Percentiles rank a stretch among this genome's conserved stretches.
These are phyloP conservation scores for Zootoca vivipara DNA, from an alignment of 2,113 vertebrate genomes.

Conservation along the genomic window DNA sequence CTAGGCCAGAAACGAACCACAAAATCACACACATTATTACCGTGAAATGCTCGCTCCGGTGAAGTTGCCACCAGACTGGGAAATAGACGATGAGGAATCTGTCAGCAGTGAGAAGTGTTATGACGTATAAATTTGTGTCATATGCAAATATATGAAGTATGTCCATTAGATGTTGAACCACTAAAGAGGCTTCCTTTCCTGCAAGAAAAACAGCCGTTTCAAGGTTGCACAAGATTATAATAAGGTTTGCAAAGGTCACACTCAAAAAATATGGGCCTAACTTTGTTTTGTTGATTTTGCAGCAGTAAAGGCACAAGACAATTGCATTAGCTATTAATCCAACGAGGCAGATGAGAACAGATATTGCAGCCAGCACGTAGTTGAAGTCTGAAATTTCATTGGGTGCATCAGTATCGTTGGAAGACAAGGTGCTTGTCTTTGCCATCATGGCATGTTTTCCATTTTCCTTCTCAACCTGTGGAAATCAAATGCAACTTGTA, in stretches of 20 bases:
- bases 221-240: background rate
- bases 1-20: background rate
- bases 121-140: conserved; percentile 10
- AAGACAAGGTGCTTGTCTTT: background rate
- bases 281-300: conserved; percentile 14
- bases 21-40: rapidly evolving
- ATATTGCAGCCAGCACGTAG: background rate
- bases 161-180: rapidly evolving
- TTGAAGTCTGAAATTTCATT: too few relatives aligned
- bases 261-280: background rate
- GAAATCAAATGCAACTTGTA: conserved; percentile 9
- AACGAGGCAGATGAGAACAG: background rate
- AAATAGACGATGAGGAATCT: background rate
- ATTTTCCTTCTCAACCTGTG: conserved; percentile 4
- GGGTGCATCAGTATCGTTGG: too few relatives aligned
- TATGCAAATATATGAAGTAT: background rate
- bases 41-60: background rate
- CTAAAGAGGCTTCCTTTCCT: background rate
- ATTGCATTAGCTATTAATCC: conserved; percentile 10
- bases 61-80: background rate
- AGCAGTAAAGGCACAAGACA: conserved; percentile 26
- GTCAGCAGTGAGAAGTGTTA: background rate
- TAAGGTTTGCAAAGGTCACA: background rate
- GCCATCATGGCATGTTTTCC: background rate
- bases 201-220: background rate